Percentiles rank a stretch among this genome's conserved stretches.
phyloP scores from a whole-genome alignment of 2,113 vertebrate genomes.

The Antigone vipio region DNA sequence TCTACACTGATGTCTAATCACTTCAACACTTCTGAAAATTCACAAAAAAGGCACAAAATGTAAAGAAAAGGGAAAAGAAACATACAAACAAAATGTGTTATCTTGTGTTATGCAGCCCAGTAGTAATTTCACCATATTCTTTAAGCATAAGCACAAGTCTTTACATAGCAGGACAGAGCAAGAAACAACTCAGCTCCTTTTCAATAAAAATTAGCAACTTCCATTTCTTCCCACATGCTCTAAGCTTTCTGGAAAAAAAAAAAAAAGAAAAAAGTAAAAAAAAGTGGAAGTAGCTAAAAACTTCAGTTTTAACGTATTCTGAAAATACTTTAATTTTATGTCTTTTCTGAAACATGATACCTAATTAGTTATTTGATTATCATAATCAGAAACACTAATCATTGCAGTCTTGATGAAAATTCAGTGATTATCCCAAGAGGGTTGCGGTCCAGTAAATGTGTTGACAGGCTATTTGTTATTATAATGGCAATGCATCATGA shows the following conservation, averaged over 20 bases:
- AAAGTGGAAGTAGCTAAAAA: not conserved
- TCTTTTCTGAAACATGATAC: slow-evolving; percentile 68
- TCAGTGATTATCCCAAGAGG: slow-evolving; percentile 72
- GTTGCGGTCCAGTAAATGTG: slow-evolving; percentile 68
- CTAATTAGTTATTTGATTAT: slow-evolving; percentile 79
- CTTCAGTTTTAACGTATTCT: not conserved
- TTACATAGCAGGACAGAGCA: not conserved
- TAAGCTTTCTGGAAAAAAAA: not conserved
- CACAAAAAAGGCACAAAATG: not conserved
- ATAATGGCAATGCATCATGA: slow-evolving; percentile 50
- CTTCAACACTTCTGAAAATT: not conserved
- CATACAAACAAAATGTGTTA: not conserved
- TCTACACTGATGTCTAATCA: not conserved
- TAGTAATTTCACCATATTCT: not conserved
- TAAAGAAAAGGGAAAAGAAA: not conserved
- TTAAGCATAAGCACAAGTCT: not conserved
- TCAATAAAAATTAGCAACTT: not conserved
- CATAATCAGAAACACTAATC: slow-evolving; percentile 79
- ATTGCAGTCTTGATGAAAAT: slow-evolving; percentile 76
- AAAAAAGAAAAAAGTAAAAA: not conserved
- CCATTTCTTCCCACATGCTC: not conserved
- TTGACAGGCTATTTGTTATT: slow-evolving; percentile 74
- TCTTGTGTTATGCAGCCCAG: not conserved
- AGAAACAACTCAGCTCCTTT: not conserved
- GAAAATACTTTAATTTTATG: slow-evolving; percentile 36